Evolutionary conservation across 2,797 vertebrate genomes (phyloP), one percentile per base, ranked within the genome.

Genomic region (Takifugu ocellatus): DNA sequence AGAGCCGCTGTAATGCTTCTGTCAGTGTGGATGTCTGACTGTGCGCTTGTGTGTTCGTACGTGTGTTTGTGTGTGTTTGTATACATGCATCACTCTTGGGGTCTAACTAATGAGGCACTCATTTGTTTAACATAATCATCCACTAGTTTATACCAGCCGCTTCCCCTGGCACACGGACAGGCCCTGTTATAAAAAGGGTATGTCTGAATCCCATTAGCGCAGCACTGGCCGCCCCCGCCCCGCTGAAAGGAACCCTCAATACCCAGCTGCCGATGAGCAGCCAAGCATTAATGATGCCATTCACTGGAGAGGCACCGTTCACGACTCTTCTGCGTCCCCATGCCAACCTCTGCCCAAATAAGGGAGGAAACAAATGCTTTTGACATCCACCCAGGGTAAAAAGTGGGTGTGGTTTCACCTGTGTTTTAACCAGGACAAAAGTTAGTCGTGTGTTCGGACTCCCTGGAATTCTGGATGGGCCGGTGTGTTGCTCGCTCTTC

Each of bases 51-150:
- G 17, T 50, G 58, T 17, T 1, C 7, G 56, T 67, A 46, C 65
- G 51, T 61, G 0, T 83, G 66, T 79, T 66, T 85, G 71, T 63
- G 72, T 84, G 39, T 47, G 21, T 21, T 25, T 48, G 24, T 14
- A 48, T 25, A 27, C 69, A 73, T 46, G 25, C 24, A 8, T 61
- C 75, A 78, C 83, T 79, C 77, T 64, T 31, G 73, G 81, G 70
- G 65, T 74, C 55, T 45, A 17, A 54, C 62, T 87, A 88, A 89
- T 82, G 80, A 89, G 83, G 51, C 74, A 68, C 68, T 68, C 68
- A 83, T 86, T 88, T 87, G 84, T 88, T 84, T 78, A 83, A 82
- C 64, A 52, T 85, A 89, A 89, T 89, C 75, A 82, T 73, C 61
- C 64, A 60, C 67, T 73, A 65, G 75, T 89, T 86, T 78, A 66